Evolutionary conservation across 2,113 vertebrate species (phyloP).

Genomic region (mouse (Mus musculus)): GRCm39 chr1:128852001-128852500

Average conservation of each 20-base stretch:
- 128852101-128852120: neutral
- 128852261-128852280: neutral
- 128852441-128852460: neutral
- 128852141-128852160: neutral
- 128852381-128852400: neutral
- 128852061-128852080: neutral
- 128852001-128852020: neutral
- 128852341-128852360: neutral
- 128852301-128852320: neutral
- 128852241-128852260: neutral
- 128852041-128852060: neutral
- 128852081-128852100: neutral
- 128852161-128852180: neutral
- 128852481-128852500: neutral
- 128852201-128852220: neutral
- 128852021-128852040: neutral
- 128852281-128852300: neutral
- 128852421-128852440: neutral
- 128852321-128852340: neutral
- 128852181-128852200: slow-evolving; percentile 34
- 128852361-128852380: neutral
- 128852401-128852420: slow-evolving; percentile 11
- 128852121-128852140: slow-evolving; percentile 13
- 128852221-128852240: neutral
- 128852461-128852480: neutral